These are phyloP conservation scores for Formicarius rufipectus DNA, from an alignment of 2,113 vertebrate genomes.

Conservation along the genomic window DNA sequence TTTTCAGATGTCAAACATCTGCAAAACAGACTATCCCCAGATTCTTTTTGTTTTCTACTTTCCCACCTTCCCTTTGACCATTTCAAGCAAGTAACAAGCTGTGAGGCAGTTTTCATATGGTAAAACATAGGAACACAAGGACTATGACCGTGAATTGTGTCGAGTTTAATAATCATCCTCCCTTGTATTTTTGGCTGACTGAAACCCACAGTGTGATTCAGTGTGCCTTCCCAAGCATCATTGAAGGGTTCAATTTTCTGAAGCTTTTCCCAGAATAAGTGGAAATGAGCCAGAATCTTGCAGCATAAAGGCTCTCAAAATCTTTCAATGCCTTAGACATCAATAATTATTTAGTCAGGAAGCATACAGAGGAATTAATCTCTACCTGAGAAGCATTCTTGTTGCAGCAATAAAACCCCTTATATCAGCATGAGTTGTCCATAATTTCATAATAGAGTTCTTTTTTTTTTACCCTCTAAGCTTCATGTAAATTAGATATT, in stretches of 20 bases:
- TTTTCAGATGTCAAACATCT: not conserved
- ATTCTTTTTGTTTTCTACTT: not conserved
- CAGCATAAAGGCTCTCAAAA: not conserved
- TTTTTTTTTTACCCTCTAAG: not conserved
- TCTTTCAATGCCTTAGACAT: not conserved
- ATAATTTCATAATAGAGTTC: not conserved
- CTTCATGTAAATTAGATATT: not conserved
- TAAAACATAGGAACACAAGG: not conserved
- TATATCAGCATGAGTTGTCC: not conserved
- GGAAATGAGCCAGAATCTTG: not conserved
- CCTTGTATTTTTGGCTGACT: not conserved
- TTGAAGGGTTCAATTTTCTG: not conserved
- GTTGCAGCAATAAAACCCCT: not conserved
- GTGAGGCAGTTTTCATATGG: not conserved
- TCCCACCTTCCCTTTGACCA: not conserved
- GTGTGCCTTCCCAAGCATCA: not conserved
- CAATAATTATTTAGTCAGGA: slow-evolving; percentile 1
- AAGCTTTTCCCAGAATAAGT: not conserved
- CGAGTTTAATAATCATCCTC: not conserved
- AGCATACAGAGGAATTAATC: slow-evolving; percentile 16
- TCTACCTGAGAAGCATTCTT: not conserved
- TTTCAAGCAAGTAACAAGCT: not conserved
- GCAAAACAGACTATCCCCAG: not conserved
- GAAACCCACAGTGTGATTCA: not conserved
- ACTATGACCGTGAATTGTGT: no score